A percentile compares a stretch with the other conserved stretches of the same genome.
These are phyloP conservation scores for Chrysolina haemoptera DNA, from an alignment of 2,888 invertebrate species.

Conservation along the genomic window DNA sequence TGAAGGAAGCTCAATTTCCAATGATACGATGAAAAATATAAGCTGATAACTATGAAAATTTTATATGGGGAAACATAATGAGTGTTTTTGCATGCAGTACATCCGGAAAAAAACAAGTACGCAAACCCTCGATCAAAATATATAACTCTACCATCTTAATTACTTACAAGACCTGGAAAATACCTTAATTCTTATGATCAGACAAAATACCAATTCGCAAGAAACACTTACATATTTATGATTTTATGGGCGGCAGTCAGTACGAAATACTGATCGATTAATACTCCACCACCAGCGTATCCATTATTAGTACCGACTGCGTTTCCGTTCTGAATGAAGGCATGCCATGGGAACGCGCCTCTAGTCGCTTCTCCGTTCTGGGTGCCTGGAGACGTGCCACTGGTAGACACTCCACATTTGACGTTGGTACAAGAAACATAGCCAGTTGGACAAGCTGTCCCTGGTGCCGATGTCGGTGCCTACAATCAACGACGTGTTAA, in stretches of 20 bases:
- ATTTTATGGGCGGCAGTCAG: slow-evolving; percentile 84
- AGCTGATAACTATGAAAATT: too few species aligned
- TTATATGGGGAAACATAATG: too few species aligned
- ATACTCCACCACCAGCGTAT: slow-evolving; percentile 82
- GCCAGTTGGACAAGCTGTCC: background rate
- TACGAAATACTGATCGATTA: slow-evolving; percentile 78
- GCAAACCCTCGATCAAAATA: too few species aligned
- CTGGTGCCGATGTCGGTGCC: background rate
- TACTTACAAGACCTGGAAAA: too few species aligned
- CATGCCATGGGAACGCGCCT: slow-evolving; percentile 85
- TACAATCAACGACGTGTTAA: background rate
- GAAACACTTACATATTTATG: slow-evolving; percentile 53
- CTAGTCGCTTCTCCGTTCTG: slow-evolving; percentile 69
- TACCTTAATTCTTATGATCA: too few species aligned
- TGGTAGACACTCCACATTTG: slow-evolving; percentile 21
- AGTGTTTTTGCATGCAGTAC: too few species aligned
- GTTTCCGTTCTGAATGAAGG: slow-evolving; percentile 64
- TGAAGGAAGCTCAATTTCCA: too few species aligned
- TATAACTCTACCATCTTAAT: too few species aligned
- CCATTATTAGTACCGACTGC: slow-evolving; percentile 32
- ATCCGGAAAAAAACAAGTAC: too few species aligned
- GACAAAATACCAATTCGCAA: too few species aligned
- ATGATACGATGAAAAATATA: too few species aligned
- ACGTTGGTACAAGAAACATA: slow-evolving; percentile 21
- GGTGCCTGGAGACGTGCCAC: background rate